Evolutionary conservation across 35 echinoderm and acorn worm species (phyloP).

Genomic region (Ophioderma brevispina): DNA sequence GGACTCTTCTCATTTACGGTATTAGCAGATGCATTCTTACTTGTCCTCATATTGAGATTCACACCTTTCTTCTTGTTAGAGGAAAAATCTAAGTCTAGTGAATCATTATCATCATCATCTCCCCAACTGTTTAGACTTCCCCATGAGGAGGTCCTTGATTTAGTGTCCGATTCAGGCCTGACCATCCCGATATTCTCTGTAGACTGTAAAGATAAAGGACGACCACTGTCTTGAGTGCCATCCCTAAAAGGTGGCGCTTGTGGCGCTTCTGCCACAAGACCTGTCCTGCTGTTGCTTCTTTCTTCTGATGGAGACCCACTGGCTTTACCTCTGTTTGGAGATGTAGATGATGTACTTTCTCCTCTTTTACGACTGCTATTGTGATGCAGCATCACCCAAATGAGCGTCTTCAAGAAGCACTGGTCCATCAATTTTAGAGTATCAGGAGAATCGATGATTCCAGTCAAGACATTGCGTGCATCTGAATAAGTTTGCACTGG

Average conservation of each 20-base stretch:
- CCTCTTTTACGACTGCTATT: slow-evolving; percentile 55
- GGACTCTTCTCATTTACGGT: background rate
- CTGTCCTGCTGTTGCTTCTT: slow-evolving; percentile 17
- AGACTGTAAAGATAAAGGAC: slow-evolving; percentile 50
- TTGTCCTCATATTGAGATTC: slow-evolving; percentile 28
- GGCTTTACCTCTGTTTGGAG: background rate
- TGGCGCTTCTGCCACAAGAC: background rate
- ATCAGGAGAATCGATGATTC: slow-evolving; percentile 91
- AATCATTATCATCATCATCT: slow-evolving; percentile 87
- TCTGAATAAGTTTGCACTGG: slow-evolving; percentile 90
- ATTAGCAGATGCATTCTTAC: background rate
- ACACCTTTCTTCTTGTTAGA: slow-evolving; percentile 38
- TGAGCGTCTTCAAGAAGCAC: slow-evolving; percentile 70
- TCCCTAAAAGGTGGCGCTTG: slow-evolving; percentile 6
- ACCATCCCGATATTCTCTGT: background rate
- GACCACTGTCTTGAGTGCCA: slow-evolving; percentile 84
- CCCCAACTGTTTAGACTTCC: slow-evolving; percentile 82
- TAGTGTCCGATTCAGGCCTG: slow-evolving; percentile 40
- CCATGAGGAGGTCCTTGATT: slow-evolving; percentile 67
- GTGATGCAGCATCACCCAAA: slow-evolving; percentile 82
- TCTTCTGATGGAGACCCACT: slow-evolving; percentile 14
- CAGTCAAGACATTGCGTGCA: slow-evolving; percentile 87
- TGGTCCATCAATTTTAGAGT: slow-evolving; percentile 66
- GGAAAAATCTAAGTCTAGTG: slow-evolving; percentile 64
- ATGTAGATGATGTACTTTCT: slow-evolving; percentile 22